Evolutionary conservation across 2,797 vertebrate genomes (phyloP).

Genomic region (Chelon auratus): DNA sequence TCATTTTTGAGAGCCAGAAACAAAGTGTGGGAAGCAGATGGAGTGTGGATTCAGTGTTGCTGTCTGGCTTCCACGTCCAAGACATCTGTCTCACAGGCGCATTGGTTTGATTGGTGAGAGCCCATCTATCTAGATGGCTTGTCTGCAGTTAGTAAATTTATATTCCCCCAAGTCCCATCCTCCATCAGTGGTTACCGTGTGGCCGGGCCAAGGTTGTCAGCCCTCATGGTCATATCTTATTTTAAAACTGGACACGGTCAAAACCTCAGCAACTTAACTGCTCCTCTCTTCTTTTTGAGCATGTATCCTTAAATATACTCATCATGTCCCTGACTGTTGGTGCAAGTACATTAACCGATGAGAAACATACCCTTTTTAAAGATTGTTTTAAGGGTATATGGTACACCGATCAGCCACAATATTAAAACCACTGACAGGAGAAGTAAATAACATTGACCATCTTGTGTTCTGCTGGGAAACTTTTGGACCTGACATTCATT

Average conservation of each 20-base stretch:
- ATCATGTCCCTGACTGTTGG: neutral
- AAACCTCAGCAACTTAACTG: slow-evolving; percentile 30
- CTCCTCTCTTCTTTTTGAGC: slow-evolving; percentile 10
- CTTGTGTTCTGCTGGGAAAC: too few relatives aligned
- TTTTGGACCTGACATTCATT: too few relatives aligned
- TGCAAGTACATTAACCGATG: neutral
- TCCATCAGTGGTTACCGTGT: slow-evolving; percentile 69
- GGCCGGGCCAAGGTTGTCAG: slow-evolving; percentile 71
- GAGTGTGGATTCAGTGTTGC: slow-evolving; percentile 60
- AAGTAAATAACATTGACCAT: too few relatives aligned
- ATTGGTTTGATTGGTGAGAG: slow-evolving; percentile 80
- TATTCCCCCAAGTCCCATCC: slow-evolving; percentile 74
- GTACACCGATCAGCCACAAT: too few relatives aligned
- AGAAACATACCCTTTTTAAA: too few relatives aligned
- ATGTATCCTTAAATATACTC: neutral
- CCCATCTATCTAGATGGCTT: slow-evolving; percentile 76
- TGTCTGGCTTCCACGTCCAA: slow-evolving; percentile 72
- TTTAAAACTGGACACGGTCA: slow-evolving; percentile 56
- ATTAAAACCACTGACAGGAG: too few relatives aligned
- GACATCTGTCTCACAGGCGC: slow-evolving; percentile 83
- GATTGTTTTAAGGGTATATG: too few relatives aligned
- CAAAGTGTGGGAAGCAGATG: slow-evolving; percentile 7
- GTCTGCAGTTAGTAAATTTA: slow-evolving; percentile 81
- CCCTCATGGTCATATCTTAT: slow-evolving; percentile 67
- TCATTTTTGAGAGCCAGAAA: neutral